Evolutionary conservation across 2,888 invertebrate genomes (phyloP).

Genomic region (Caenorhabditis drosophilae): DNA sequence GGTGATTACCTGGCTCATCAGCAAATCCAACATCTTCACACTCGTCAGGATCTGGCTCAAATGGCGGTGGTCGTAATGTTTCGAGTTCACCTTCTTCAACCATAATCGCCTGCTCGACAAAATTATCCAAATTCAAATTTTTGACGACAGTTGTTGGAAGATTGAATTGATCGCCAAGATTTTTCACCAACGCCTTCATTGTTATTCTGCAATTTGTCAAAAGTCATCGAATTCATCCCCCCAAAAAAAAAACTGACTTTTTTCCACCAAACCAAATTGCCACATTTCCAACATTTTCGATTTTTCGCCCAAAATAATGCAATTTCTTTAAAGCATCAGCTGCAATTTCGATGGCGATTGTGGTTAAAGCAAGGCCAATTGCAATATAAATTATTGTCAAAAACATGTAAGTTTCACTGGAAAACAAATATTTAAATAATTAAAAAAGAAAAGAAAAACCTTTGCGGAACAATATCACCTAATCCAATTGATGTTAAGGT

Average conservation of each 20-base stretch:
- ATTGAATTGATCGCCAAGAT: constrained; percentile 67
- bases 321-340: constrained; percentile 64
- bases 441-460: constrained; percentile 28
- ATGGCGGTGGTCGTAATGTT: constrained; percentile 63
- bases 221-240: neutral
- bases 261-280: constrained; percentile 67
- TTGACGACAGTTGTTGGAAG: constrained; percentile 58
- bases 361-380: constrained; percentile 64
- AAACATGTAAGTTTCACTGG: constrained; percentile 62
- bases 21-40: constrained; percentile 32
- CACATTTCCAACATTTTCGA: constrained; percentile 66
- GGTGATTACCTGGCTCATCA: constrained; percentile 28
- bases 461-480: constrained; percentile 62
- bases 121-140: constrained; percentile 62
- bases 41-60: constrained; percentile 50
- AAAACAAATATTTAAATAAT: neutral
- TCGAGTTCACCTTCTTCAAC: constrained; percentile 66
- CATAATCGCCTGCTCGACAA: constrained; percentile 66
- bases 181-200: constrained; percentile 65
- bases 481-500: constrained; percentile 65
- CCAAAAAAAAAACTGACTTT: constrained; percentile 50
- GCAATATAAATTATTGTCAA: constrained; percentile 67
- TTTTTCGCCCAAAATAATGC: constrained; percentile 67
- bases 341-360: constrained; percentile 68
- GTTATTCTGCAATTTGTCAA: constrained; percentile 52